Conservation (phyloP, 2,888 invertebrate species). For the Sphecodes monilicornis region DNA sequence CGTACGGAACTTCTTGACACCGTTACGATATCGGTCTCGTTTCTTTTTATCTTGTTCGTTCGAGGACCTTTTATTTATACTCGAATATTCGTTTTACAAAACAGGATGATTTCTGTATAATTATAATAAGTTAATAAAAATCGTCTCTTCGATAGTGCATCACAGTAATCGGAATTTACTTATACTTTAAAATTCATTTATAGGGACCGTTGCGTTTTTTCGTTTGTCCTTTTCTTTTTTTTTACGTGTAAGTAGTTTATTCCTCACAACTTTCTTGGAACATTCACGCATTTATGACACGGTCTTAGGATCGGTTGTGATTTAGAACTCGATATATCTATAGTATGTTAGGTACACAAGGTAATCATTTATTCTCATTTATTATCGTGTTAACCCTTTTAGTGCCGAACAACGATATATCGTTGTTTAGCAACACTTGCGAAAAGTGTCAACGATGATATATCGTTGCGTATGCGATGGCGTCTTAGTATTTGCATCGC, state of each 20-base stretch:
- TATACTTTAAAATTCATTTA: slow-evolving; percentile 22
- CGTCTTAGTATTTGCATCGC: no score
- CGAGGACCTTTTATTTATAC: slow-evolving; percentile 42
- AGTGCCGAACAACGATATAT: no score
- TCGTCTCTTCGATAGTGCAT: slow-evolving; percentile 29
- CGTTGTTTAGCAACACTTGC: no score
- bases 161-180: slow-evolving; percentile 35
- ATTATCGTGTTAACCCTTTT: slow-evolving; percentile 23
- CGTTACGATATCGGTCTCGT: slow-evolving; percentile 21
- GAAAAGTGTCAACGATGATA: no score
- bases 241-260: not conserved
- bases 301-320: not conserved
- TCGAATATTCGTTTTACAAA: slow-evolving; percentile 35
- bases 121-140: slow-evolving; percentile 40
- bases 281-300: slow-evolving; percentile 19
- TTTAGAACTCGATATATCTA: slow-evolving; percentile 29
- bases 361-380: slow-evolving; percentile 26
- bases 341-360: slow-evolving; percentile 9
- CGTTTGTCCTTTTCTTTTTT: slow-evolving; percentile 6
- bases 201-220: slow-evolving; percentile 20
- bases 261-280: slow-evolving; percentile 8
- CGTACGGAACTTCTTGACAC: slow-evolving; percentile 35
- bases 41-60: no score
- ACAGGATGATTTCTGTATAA: slow-evolving; percentile 27
- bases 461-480: no score